Base-by-base conservation (phyloP, 2,888 invertebrate species). In the Noctua fimbriata region DNA sequence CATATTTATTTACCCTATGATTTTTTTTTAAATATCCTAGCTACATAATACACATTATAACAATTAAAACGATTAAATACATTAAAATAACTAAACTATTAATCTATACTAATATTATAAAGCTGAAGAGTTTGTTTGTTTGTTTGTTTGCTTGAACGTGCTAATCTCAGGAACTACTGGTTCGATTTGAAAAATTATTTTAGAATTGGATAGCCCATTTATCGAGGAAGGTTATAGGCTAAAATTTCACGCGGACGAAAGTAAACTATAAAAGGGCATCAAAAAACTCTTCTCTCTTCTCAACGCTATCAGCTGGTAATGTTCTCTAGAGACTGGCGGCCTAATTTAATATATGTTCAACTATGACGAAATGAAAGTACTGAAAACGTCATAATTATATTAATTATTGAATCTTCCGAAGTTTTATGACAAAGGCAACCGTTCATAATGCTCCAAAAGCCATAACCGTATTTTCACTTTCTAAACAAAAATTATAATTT, bases 401-500 rank as follows among this genome's bases (percentile, higher is more conserved):
- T 7, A 36, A 60, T 76, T 10, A 47, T 66, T 78, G 18, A 79
- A 49, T 41, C 28, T 21, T 67, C 9, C 24, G 2, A 69, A 18
- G 18, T 79, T 58, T 60, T 55, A 44, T 55, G 32, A 81, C 49
- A n/a, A 36, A 28, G 47, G n/a, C 6, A 78, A 32, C 24, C 63
- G 44, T 24, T 36, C n/a, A 85, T 58, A 73, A 60, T 41, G 32
- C 52, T 16, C 66, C 49, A 55, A 73, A 69, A 70, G 7, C 6
- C 36, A 66, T n/a, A 60, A 65, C 21, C 7, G 44, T 60, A 69
- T 21, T 77, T 82, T 49, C 44, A 79, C 79, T 76, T 79, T 76
- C 67, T 70, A 81, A 73, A 47, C 65, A 55, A 77, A 79, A 78
- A 81, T 77, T 79, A 73, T 70, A 86, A 82, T 80, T 41, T 79